Evolutionary conservation across 2,888 invertebrate genomes (phyloP).

Genomic region (Dasysyrphus tricinctus): DNA sequence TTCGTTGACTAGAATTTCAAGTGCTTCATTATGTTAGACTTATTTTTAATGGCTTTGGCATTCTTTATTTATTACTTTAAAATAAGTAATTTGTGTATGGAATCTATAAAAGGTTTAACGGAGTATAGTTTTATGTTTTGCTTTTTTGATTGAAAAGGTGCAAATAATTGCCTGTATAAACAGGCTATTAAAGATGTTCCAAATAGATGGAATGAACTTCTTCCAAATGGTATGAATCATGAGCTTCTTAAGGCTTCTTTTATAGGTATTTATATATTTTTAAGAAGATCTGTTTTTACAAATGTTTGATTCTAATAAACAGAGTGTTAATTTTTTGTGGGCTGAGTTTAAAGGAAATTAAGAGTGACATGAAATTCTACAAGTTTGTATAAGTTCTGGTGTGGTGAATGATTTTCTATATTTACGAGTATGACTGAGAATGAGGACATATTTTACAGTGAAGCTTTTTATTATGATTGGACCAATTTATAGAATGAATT

Average conservation of each 20-base stretch:
- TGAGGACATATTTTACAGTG: neutral
- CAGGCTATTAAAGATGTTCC: neutral
- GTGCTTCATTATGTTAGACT: constrained; percentile 15
- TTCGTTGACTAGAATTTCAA: constrained; percentile 1
- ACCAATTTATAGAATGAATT: neutral
- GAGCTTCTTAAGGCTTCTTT: neutral
- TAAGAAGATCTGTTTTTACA: neutral
- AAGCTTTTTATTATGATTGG: constrained; percentile 2
- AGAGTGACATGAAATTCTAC: neutral
- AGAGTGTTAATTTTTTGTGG: neutral
- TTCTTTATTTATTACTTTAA: neutral
- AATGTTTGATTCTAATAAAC: neutral
- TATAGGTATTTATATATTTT: neutral
- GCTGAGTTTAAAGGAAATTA: constrained; percentile 8
- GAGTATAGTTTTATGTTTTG: neutral
- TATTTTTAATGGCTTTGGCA: neutral
- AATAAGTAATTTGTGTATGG: neutral
- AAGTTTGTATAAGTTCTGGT: neutral
- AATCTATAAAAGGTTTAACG: neutral
- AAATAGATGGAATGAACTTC: neutral
- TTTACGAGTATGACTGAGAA: constrained; percentile 6
- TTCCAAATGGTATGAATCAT: constrained; percentile 5
- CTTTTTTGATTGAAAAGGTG: constrained; percentile 33
- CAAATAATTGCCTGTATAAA: constrained; percentile 37
- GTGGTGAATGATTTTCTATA: constrained; percentile 10